phyloP scores from a whole-genome alignment of 1,140 invertebrate genomes.

The Cydia splendana region DNA sequence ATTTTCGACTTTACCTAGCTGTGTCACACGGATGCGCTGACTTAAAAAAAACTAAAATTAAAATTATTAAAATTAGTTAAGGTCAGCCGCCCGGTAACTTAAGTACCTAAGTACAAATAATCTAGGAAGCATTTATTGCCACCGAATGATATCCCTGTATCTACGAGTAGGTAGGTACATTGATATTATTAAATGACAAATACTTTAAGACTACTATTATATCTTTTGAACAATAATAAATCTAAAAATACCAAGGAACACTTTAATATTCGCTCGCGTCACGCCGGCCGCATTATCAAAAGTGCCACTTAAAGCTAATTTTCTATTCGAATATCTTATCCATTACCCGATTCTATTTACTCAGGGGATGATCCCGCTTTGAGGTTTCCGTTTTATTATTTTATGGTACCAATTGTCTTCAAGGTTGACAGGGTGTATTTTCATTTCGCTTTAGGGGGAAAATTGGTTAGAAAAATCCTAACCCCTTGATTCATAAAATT shows the following conservation, averaged over 20 bases:
- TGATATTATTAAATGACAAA: too few relatives aligned
- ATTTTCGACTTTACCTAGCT: too few relatives aligned
- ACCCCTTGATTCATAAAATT: too few relatives aligned
- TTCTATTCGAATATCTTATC: slow-evolving; percentile 32
- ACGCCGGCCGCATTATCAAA: slow-evolving; percentile 6
- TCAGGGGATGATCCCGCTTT: slow-evolving; percentile 29
- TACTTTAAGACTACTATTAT: neutral
- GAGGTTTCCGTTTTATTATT: slow-evolving; percentile 39
- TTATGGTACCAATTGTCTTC: slow-evolving; percentile 29
- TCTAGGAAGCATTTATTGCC: too few relatives aligned
- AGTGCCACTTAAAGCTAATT: slow-evolving; percentile 23
- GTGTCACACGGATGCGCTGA: too few relatives aligned
- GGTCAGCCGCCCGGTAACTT: too few relatives aligned
- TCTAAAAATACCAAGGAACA: neutral
- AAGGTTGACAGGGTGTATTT: neutral
- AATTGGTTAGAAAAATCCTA: neutral
- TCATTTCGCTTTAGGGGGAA: too few relatives aligned
- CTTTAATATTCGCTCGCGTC: neutral
- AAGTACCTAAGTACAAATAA: too few relatives aligned
- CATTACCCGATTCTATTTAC: slow-evolving; percentile 29
- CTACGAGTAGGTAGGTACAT: too few relatives aligned
- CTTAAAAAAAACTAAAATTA: too few relatives aligned
- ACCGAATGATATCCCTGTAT: too few relatives aligned
- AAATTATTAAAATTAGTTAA: too few relatives aligned
- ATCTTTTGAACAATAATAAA: neutral